A percentile compares a stretch with the other conserved stretches of the same genome.
Conservation (phyloP, 2,888 invertebrate genomes). For the Abrostola triplasia region DNA sequence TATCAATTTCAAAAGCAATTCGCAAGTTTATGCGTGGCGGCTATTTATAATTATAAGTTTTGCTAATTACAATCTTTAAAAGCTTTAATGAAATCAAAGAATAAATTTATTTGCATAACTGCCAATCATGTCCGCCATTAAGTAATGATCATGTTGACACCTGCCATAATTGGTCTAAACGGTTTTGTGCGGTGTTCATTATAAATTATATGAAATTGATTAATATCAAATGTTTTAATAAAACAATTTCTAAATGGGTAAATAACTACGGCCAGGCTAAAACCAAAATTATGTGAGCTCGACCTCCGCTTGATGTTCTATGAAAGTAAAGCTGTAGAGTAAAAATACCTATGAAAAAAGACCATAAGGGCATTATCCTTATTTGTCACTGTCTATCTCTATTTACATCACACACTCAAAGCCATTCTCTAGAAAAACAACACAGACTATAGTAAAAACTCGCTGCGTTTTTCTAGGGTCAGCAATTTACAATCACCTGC, state of each 20-base stretch:
- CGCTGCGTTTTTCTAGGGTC: slow-evolving; percentile 21
- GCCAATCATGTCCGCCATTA: slow-evolving; percentile 25
- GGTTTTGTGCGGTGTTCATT: slow-evolving; percentile 20
- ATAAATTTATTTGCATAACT: slow-evolving; percentile 29
- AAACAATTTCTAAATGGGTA: too few species aligned
- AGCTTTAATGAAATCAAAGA: slow-evolving; percentile 19
- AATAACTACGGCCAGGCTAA: too few species aligned
- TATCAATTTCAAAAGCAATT: slow-evolving; percentile 12
- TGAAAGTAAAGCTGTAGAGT: too few species aligned
- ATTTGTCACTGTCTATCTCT: neutral
- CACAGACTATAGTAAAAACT: slow-evolving; percentile 9
- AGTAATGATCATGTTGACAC: slow-evolving; percentile 39
- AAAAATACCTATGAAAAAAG: too few species aligned
- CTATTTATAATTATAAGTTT: too few species aligned
- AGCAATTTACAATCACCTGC: slow-evolving; percentile 39
- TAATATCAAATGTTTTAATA: too few species aligned
- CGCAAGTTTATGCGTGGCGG: slow-evolving; percentile 1
- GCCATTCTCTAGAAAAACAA: slow-evolving; percentile 2
- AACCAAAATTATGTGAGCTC: too few species aligned
- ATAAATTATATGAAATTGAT: slow-evolving; percentile 26
- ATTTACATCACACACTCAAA: neutral
- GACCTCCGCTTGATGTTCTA: too few species aligned
- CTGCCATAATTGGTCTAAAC: slow-evolving; percentile 41
- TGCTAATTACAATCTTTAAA: slow-evolving; percentile 19
- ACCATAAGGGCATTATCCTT: neutral